Evolutionary conservation across 2,113 vertebrate genomes (phyloP), one percentile per base, ranked within the genome.

Genomic region (Datnioides undecimradiatus): DNA sequence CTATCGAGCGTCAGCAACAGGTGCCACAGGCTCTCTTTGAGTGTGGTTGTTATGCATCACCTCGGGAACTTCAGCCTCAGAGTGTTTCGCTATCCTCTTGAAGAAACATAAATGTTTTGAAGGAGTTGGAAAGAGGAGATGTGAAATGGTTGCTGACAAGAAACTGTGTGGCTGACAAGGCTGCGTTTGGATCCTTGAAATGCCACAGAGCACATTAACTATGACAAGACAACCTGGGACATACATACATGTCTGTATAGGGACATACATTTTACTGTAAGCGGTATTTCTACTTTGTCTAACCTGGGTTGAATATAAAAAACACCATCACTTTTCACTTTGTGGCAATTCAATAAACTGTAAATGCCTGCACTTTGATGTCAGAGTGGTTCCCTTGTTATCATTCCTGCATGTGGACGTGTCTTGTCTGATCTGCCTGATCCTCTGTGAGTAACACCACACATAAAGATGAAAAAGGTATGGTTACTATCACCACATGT

Each of bases 391-490:
- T 72, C 40, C 59, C 66, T 67, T 82, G 69, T 86, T 87, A 84
- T 86, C 76, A 73, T 89, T 77, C 66, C 80, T 87, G 54, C 73
- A 82, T 82, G 51, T 73, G 60, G 62, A 83, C 52, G 58, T 75
- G 65, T 79, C 73, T 65, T 33, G 43, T 80, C 79, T 80, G 73
- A 82, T 77, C 82, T 59, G n/a, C 34, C 76, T 64, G 66, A 83
- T 89, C 73, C 64, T 83, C 59, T 25, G 31, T 72, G 79, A 85
- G 67, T 69, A 68, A 82, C 77, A 79, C 68, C 83, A 85, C 51
- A 68, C 82, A 76, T 84, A 72, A 80, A 82, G 86, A 87, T 89
- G 81, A 90, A 84, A 90, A 81, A 46, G 65, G 19, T 12, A 33
- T 14, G 14, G 69, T 80, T 80, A 84, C 62, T 43, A 60, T 51